A percentile compares a stretch with the other conserved stretches of the same genome.
Conservation (phyloP, 2,797 vertebrate species). For the Gymnopithys bicolor region DNA sequence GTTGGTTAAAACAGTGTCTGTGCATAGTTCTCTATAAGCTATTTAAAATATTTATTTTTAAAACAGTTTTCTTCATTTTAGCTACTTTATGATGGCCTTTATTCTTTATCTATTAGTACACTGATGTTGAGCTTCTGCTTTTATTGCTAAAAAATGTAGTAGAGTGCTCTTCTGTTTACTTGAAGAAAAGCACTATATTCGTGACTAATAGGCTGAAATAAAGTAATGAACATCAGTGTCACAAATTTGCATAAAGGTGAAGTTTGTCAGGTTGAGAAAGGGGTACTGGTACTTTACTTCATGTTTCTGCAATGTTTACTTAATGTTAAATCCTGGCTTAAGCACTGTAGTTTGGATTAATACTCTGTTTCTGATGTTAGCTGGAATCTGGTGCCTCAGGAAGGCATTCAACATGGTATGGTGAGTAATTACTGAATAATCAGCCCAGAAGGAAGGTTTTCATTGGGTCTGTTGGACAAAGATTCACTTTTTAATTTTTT, state of each 20-base stretch:
- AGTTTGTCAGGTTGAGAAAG: not conserved
- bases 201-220: constrained; percentile 10
- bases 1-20: not conserved
- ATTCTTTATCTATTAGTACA: not conserved
- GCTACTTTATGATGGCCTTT: constrained; percentile 3
- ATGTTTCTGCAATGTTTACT: not conserved
- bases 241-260: constrained; percentile 15
- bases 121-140: not conserved
- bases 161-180: constrained; percentile 41
- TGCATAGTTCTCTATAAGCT: constrained; percentile 1
- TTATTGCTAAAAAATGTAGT: constrained; percentile 10
- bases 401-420: not conserved
- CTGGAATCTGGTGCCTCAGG: not conserved
- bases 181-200: constrained; percentile 20
- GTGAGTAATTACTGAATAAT: not conserved
- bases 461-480: not conserved
- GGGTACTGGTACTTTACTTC: not conserved
- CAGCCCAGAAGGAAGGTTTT: not conserved
- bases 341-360: not conserved
- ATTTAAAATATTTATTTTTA: not conserved
- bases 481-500: not conserved
- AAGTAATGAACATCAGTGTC: constrained; percentile 23
- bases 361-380: not conserved
- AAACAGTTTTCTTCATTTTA: constrained; percentile 24
- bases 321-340: not conserved